phyloP scores from a whole-genome alignment of 2,888 invertebrate species.

The Drosophila sordidula region DNA sequence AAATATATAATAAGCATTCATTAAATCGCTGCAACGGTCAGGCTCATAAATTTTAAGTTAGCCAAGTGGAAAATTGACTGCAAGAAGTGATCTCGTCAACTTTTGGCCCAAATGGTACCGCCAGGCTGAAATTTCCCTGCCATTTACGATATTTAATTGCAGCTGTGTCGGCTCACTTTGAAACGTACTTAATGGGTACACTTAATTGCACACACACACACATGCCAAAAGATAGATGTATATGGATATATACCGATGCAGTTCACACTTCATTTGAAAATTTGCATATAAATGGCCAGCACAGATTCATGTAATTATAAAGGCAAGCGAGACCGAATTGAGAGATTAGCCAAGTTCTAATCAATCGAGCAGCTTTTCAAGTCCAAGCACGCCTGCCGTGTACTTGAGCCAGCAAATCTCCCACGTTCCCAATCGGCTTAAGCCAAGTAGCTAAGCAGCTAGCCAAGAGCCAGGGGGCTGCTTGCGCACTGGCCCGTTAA shows the following conservation, averaged over 20 bases:
- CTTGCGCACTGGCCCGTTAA: slow-evolving; percentile 76
- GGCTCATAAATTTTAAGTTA: slow-evolving; percentile 47
- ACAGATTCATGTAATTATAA: slow-evolving; percentile 50
- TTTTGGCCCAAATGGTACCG: slow-evolving; percentile 11
- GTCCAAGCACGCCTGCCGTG: slow-evolving; percentile 20
- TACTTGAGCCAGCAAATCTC: slow-evolving; percentile 58
- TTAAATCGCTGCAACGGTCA: slow-evolving; percentile 26
- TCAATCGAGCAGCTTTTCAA: slow-evolving; percentile 46
- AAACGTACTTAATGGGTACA: slow-evolving; percentile 66
- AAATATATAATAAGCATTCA: slow-evolving; percentile 31
- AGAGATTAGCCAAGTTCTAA: slow-evolving; percentile 46
- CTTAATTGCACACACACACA: slow-evolving; percentile 41
- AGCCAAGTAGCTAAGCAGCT: slow-evolving; percentile 29
- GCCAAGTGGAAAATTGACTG: slow-evolving; percentile 66
- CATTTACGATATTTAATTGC: slow-evolving; percentile 22
- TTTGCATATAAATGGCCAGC: slow-evolving; percentile 59
- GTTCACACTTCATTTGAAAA: slow-evolving; percentile 67
- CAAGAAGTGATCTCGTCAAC: slow-evolving; percentile 34
- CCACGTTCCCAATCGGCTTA: slow-evolving; percentile 71
- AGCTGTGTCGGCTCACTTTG: slow-evolving; percentile 47
- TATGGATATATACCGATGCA: slow-evolving; percentile 29
- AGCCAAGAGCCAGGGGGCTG: slow-evolving; percentile 47
- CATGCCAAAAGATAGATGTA: background rate
- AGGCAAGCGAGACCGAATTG: background rate
- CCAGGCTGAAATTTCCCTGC: slow-evolving; percentile 12